Conservation (phyloP, 1,140 invertebrate genomes). For the Papilio polyxenes region DNA sequence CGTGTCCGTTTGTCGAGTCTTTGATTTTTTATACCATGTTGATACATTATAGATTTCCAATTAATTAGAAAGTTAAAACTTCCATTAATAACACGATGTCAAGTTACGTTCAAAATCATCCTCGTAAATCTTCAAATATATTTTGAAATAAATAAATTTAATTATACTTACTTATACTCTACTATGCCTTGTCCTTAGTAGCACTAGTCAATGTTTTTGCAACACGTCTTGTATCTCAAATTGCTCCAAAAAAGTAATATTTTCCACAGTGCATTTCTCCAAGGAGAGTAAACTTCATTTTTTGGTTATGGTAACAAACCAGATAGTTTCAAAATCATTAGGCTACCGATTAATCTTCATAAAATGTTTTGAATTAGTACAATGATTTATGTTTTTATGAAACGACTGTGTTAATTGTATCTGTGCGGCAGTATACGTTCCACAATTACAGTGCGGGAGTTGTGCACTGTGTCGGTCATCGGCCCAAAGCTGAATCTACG, state of each 20-base stretch:
- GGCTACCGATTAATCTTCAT: not conserved
- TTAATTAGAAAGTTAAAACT: conserved; percentile 34
- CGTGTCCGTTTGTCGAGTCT: conserved; percentile 23
- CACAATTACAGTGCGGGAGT: conserved; percentile 65
- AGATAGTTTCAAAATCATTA: not conserved
- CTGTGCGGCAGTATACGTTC: conserved; percentile 57
- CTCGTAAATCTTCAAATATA: not conserved
- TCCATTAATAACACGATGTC: not conserved
- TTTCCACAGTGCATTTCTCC: not conserved
- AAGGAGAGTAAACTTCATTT: not conserved
- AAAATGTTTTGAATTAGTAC: not conserved
- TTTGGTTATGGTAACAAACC: not conserved
- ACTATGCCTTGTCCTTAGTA: not conserved
- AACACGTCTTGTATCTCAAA: not conserved
- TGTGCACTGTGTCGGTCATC: conserved; percentile 68
- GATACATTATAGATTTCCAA: conserved; percentile 1
- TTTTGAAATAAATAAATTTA: not conserved
- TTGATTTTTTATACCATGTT: conserved; percentile 22
- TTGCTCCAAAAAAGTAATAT: too few relatives aligned
- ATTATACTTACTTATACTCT: not conserved
- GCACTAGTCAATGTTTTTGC: not conserved
- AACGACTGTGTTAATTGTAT: conserved; percentile 56
- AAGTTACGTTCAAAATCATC: too few relatives aligned
- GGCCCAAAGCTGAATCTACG: conserved; percentile 71
- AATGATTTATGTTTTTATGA: not conserved